Evolutionary conservation across 2,797 vertebrate genomes (phyloP).

Genomic region (Strix occidentalis): DNA sequence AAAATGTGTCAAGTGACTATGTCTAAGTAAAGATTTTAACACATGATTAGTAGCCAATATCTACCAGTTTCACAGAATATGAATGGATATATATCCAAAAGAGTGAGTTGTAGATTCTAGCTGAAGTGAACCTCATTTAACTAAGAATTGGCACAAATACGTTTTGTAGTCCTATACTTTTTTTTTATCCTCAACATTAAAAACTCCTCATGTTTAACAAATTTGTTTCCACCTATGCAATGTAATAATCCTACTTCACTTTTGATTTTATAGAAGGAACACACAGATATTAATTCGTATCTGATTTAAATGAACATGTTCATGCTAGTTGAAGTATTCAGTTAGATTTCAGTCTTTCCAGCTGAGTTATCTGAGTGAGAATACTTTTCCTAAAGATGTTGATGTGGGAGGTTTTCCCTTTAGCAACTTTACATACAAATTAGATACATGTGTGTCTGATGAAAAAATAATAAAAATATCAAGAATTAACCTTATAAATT

Average conservation of each 20-base stretch:
- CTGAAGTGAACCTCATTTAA: neutral
- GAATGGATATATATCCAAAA: neutral
- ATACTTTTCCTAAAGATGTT: slow-evolving; percentile 11
- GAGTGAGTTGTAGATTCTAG: neutral
- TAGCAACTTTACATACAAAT: slow-evolving; percentile 29
- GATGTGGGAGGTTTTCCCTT: slow-evolving; percentile 68
- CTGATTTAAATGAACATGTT: slow-evolving; percentile 62
- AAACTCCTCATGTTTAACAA: slow-evolving; percentile 49
- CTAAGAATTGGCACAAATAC: slow-evolving; percentile 17
- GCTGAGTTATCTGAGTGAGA: slow-evolving; percentile 36
- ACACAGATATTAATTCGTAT: slow-evolving; percentile 42
- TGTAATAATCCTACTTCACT: neutral
- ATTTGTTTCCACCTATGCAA: slow-evolving; percentile 39
- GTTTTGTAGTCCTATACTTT: neutral
- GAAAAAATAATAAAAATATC: neutral
- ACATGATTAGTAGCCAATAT: neutral
- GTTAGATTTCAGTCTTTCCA: slow-evolving; percentile 54
- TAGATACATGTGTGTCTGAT: neutral
- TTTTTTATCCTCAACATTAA: neutral
- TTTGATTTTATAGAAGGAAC: slow-evolving; percentile 52
- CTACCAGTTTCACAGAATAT: neutral
- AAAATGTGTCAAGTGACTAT: neutral
- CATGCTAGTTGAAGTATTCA: slow-evolving; percentile 48
- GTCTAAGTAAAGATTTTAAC: neutral
- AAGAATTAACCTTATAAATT: neutral